These are phyloP conservation scores for Leptopilina syphax DNA, from an alignment of 2,888 invertebrate genomes.

Conservation along the genomic window DNA sequence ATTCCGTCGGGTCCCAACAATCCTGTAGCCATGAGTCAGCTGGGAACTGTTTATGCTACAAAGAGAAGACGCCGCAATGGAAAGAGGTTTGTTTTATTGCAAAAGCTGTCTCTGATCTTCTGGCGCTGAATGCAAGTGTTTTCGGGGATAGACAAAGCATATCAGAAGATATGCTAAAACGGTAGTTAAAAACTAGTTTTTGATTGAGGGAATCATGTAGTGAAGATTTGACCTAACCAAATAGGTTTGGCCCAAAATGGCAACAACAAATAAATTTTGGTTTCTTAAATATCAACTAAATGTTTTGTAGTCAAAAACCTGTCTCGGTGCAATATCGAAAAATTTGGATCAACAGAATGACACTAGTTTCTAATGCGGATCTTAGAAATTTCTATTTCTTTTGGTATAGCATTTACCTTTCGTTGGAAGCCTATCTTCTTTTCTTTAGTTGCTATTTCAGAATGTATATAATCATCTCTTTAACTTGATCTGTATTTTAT, in stretches of 20 bases:
- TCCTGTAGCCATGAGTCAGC: conserved; percentile 86
- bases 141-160: neutral
- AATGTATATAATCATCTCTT: neutral
- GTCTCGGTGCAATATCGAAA: no score
- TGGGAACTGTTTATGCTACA: conserved; percentile 97
- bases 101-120: neutral
- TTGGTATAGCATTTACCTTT: neutral
- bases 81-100: conserved; percentile 87
- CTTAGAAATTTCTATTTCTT: neutral
- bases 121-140: neutral
- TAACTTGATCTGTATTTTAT: conserved; percentile 10
- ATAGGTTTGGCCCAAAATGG: no score
- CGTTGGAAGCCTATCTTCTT: neutral
- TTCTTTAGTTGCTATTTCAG: neutral
- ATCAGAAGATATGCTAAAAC: no score
- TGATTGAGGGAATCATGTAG: no score
- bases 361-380: no score
- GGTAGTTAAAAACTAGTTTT: no score
- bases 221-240: no score
- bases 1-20: conserved; percentile 72
- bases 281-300: no score
- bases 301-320: no score
- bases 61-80: conserved; percentile 96
- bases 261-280: no score
- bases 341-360: no score